Evolutionary conservation across 2,888 invertebrate species (phyloP).

Genomic region (Phragmatobia fuliginosa): DNA sequence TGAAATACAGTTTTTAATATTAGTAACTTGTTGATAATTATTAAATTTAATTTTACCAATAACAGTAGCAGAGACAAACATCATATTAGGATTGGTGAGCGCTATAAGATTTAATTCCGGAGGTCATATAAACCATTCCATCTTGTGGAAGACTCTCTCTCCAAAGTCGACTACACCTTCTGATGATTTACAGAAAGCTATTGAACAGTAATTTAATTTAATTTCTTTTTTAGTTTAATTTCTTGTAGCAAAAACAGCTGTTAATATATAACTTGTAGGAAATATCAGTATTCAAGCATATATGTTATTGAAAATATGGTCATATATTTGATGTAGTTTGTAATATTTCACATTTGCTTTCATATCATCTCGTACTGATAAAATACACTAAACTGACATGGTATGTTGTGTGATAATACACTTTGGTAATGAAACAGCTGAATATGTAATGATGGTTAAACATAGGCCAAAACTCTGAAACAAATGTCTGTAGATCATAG

Average conservation of each 20-base stretch:
- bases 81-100: slow-evolving; percentile 91
- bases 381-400: background rate
- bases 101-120: slow-evolving; percentile 98
- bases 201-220: slow-evolving; percentile 76
- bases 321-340: background rate
- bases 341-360: no score
- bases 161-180: slow-evolving; percentile 90
- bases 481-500: no score
- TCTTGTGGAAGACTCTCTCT: slow-evolving; percentile 97
- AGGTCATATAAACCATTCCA: slow-evolving; percentile 98
- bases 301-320: background rate
- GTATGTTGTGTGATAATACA: no score
- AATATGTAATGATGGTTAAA: no score
- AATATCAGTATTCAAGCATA: background rate
- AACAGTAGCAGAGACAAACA: slow-evolving; percentile 88
- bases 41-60: slow-evolving; percentile 24
- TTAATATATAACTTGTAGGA: background rate
- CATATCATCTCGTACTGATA: background rate
- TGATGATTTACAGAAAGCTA: slow-evolving; percentile 79
- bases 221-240: slow-evolving; percentile 13
- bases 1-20: background rate
- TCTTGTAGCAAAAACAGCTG: background rate
- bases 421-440: no score
- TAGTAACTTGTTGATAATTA: background rate
- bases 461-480: no score